phyloP scores from a whole-genome alignment of 2,797 vertebrate genomes.

The Leptodactylus fallax region DNA sequence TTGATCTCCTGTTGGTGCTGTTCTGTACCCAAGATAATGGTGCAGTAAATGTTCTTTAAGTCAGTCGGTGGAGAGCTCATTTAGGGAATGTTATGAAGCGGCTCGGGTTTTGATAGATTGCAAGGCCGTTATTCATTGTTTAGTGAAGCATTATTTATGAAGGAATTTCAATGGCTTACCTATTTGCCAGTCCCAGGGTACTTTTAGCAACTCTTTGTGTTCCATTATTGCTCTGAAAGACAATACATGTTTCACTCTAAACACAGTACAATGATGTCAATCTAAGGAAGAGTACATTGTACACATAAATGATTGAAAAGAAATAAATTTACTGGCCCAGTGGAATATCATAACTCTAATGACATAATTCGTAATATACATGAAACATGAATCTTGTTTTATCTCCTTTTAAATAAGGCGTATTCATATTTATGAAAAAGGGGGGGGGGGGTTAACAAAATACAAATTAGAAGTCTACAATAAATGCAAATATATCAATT shows the following conservation, averaged over 20 bases:
- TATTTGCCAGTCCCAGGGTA: slow-evolving; percentile 96
- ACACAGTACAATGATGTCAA: slow-evolving; percentile 1
- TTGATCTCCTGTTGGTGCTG: slow-evolving; percentile 58
- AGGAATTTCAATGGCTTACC: slow-evolving; percentile 77
- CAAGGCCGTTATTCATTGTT: neutral
- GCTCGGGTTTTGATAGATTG: slow-evolving; percentile 46
- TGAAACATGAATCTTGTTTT: neutral
- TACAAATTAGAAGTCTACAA: neutral
- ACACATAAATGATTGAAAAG: neutral
- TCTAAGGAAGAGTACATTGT: neutral
- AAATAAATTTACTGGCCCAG: neutral
- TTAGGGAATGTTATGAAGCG: slow-evolving; percentile 61
- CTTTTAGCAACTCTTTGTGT: slow-evolving; percentile 93
- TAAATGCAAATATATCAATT: neutral
- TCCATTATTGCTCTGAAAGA: slow-evolving; percentile 92
- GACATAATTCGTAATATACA: neutral
- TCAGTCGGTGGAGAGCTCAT: slow-evolving; percentile 56
- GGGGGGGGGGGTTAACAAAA: too few relatives aligned
- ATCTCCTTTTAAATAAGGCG: neutral
- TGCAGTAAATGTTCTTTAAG: slow-evolving; percentile 54
- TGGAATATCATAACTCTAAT: neutral
- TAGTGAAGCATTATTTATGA: slow-evolving; percentile 55
- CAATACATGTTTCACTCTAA: slow-evolving; percentile 52
- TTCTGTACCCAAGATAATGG: slow-evolving; percentile 61
- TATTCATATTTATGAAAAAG: neutral